A percentile compares a stretch with the other conserved stretches of the same genome.
Evolutionary conservation across 2,113 vertebrate species (phyloP).

Genomic region (Alethe diademata): DNA sequence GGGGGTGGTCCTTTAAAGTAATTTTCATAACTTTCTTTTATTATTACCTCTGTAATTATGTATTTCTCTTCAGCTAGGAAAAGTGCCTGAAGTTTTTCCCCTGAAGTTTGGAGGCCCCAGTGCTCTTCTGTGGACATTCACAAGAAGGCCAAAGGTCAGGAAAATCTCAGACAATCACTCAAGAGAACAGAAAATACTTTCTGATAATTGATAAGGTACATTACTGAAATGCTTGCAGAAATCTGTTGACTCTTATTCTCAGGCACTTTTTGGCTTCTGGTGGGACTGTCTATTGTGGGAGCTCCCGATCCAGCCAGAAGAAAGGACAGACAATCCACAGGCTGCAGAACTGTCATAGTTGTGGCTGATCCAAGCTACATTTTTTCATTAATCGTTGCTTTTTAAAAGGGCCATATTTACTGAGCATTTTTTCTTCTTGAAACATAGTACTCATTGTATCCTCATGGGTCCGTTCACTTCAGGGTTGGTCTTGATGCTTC

Average conservation of each 20-base stretch:
- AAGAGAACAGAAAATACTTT: neutral
- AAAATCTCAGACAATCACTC: neutral
- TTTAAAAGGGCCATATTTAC: neutral
- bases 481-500: neutral
- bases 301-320: neutral
- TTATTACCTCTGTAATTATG: slow-evolving; percentile 9
- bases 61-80: neutral
- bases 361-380: neutral
- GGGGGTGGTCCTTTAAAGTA: neutral
- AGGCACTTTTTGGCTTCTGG: neutral
- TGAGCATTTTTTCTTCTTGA: neutral
- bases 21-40: slow-evolving; percentile 2
- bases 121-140: neutral
- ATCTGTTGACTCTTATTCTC: neutral
- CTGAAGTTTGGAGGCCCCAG: neutral
- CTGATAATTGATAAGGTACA: neutral
- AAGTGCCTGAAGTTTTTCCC: neutral
- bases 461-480: neutral
- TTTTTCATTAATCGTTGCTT: neutral
- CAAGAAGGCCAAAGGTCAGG: neutral
- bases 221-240: neutral
- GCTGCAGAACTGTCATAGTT: neutral
- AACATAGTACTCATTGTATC: neutral
- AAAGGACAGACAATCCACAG: neutral
- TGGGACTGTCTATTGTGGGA: neutral